Base-by-base conservation (phyloP, 2,888 invertebrate genomes). In the Tolmerus cingulatus region DNA sequence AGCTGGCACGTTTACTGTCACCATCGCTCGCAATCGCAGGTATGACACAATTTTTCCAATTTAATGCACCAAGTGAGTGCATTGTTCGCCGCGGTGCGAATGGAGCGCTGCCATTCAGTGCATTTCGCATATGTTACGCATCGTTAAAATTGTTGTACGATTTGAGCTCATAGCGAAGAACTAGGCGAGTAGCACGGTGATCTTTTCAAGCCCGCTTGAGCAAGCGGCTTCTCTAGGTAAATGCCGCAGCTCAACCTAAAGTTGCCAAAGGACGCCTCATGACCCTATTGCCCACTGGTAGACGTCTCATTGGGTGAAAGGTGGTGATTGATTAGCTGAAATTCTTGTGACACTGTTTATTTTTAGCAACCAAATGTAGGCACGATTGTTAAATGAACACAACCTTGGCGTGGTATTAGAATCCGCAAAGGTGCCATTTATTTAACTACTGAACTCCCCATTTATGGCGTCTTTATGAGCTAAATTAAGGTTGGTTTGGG, bases 31-130 rank as follows among this genome's bases (percentile, higher is more conserved):
- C 78, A 78, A 78, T 78, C 78, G 78, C 78, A 78, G 43, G 43
- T 78, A 78, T 78, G 78, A 78, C 78, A 78, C 78, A 78, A 78
- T 78, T 78, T 78, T 78, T 78, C 55, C 81, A 81, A 81, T 81
- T 81, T 55, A 81, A 81, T 55, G 81, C 81, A 81, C 81, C 34
- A 55, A 19, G 40, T 40, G 78, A 78, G 78, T 78, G 78, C 78
- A 78, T 78, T 78, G 78, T 78, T 78, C 23, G 78, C 46, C 76
- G n/a, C 34, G 23, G 27, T 78, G 43, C 43, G 40, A 78, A 78
- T 37, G 40, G 43, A 78, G 23, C 78, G 37, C 23, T 78, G 37
- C 78, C 37, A 43, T 78, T 78, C 78, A 78, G 78, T 34, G 40
- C 78, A 78, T 37, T 78, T 78, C 78, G 40, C 78, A 78, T 78